Base-by-base conservation (phyloP, 2,888 invertebrate genomes). In the Andrena bicolor region DNA sequence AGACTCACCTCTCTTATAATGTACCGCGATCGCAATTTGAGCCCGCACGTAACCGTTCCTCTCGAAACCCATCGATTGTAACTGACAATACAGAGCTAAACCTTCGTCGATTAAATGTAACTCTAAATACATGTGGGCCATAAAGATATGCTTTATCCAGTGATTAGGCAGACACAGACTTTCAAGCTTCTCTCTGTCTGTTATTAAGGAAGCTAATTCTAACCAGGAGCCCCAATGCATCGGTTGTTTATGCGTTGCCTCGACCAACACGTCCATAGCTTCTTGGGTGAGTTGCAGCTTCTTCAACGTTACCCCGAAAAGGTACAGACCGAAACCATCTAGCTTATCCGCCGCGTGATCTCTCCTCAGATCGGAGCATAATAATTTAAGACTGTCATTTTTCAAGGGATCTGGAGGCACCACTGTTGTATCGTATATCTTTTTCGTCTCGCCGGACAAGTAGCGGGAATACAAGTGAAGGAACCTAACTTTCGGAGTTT, bases 171-270 rank as follows among this genome's bases (percentile, higher is more conserved):
- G 93, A 77, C 95, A 95, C 4, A 96, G 92, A 2, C 95, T 95
- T 79, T 96, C 95, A 26, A 97, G 92, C 69, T 97, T 97, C 90
- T 97, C 97, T 93, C 97, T 97, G 90, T 98, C 97, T 83, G 96
- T 96, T 72, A 99, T 96, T 1, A 99, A 94, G 8, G 97, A 96
- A 0, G 98, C 97, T 16, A 99, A 94, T 93, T 99, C 99, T 49
- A 98, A 95, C 98, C 99, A 99, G 0, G 99, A 97, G 58, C 98
- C 97, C 99, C 99, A 99, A 80, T 99, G 96, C 90, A 98, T 96
- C 0, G 99, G 99, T 73, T 97, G 96, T 58, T 96, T 95, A 78
- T 96, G 96, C 13, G 98, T 96, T 0, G 99, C 96, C 90, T 97
- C 96, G 26, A 97, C 95, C 58, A 99, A 95, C 65, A 97, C 96